A percentile compares a stretch with the other conserved stretches of the same genome.
These are phyloP conservation scores for Thera obeliscata DNA, from an alignment of 2,888 invertebrate species.

Conservation along the genomic window DNA sequence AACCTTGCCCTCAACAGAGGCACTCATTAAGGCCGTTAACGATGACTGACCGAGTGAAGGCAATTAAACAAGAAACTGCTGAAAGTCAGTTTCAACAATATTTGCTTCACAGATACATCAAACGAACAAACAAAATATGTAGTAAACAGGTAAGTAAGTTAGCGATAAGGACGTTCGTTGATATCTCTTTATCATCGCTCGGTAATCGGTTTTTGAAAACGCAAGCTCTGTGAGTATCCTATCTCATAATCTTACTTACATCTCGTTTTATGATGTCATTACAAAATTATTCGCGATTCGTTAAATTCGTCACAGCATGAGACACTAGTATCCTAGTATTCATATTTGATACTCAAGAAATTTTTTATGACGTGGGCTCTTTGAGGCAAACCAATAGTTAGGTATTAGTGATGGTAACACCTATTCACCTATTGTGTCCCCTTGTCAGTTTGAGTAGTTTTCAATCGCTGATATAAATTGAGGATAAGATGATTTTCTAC, in stretches of 20 bases:
- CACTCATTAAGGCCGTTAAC: constrained; percentile 36
- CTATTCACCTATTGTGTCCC: too few relatives aligned
- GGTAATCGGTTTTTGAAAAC: background rate
- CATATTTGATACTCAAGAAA: background rate
- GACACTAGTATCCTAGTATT: background rate
- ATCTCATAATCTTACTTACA: constrained; percentile 18
- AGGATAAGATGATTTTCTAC: background rate
- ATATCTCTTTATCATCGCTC: too few relatives aligned
- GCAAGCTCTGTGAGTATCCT: background rate
- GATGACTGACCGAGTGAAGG: constrained; percentile 31
- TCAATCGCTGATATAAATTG: too few relatives aligned
- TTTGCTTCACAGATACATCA: too few relatives aligned
- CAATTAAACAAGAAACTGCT: constrained; percentile 36
- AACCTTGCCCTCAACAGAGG: constrained; percentile 29
- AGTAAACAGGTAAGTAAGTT: too few relatives aligned
- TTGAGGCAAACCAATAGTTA: too few relatives aligned
- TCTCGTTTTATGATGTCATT: constrained; percentile 49
- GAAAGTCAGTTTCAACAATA: constrained; percentile 17
- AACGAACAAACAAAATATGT: too few relatives aligned
- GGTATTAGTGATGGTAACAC: too few relatives aligned
- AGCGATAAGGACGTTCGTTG: too few relatives aligned
- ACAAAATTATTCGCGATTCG: constrained; percentile 38
- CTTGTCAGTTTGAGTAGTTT: too few relatives aligned
- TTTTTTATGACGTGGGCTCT: background rate
- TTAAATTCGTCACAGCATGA: constrained; percentile 38